Evolutionary conservation across 1,140 invertebrate genomes (phyloP).

Genomic region (Polyergus mexicanus): DNA sequence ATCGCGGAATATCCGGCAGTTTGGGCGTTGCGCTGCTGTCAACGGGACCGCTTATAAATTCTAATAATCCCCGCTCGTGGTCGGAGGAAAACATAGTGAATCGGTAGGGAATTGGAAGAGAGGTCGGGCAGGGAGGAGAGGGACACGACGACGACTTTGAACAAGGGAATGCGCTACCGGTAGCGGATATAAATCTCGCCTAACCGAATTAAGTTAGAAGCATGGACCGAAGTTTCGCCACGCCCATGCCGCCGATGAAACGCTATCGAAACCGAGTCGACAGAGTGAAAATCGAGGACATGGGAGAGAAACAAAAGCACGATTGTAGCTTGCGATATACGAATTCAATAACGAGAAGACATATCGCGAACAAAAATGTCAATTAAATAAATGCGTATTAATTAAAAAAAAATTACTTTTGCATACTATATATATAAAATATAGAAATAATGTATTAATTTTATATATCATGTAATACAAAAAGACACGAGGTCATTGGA

Average conservation of each 20-base stretch:
- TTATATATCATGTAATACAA: no score
- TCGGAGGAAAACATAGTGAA: conserved; percentile 47
- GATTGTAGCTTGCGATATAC: background rate
- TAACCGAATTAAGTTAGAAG: conserved; percentile 80
- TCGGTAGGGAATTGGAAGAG: conserved; percentile 29
- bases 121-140: background rate
- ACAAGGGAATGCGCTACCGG: conserved; percentile 62
- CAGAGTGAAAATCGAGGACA: conserved; percentile 71
- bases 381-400: conserved; percentile 7
- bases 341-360: conserved; percentile 34
- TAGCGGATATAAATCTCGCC: conserved; percentile 79
- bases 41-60: conserved; percentile 80
- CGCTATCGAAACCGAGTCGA: conserved; percentile 75
- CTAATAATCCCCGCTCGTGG: conserved; percentile 76
- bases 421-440: no score
- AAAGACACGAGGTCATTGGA: no score
- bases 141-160: conserved; percentile 49
- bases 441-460: no score
- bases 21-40: conserved; percentile 79
- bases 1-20: conserved; percentile 69
- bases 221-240: conserved; percentile 77
- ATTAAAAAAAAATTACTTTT: background rate
- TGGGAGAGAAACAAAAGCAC: conserved; percentile 12
- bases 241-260: conserved; percentile 78
- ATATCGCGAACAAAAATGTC: background rate